Percentiles rank a stretch among this genome's conserved stretches.
These are phyloP conservation scores for Dendrocincla tyrannina DNA, from an alignment of 2,797 vertebrate genomes.

Conservation along the genomic window DNA sequence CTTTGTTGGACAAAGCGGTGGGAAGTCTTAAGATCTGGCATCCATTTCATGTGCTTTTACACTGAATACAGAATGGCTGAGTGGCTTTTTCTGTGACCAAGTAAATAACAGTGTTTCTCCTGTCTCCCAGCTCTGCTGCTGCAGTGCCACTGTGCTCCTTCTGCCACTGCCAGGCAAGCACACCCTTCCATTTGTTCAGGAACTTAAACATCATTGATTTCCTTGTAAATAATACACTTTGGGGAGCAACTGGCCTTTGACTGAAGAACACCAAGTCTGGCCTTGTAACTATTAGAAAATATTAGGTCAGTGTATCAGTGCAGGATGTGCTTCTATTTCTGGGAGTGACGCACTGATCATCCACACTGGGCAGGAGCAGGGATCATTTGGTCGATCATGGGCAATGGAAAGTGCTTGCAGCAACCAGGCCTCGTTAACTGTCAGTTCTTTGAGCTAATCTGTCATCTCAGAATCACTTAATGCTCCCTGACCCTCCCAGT, in stretches of 20 bases:
- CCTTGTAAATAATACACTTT: background rate
- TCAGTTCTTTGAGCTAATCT: background rate
- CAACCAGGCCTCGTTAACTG: background rate
- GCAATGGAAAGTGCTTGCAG: constrained; percentile 13
- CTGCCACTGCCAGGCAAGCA: background rate
- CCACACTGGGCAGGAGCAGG: background rate
- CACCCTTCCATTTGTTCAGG: background rate
- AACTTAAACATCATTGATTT: background rate
- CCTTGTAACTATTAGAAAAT: background rate
- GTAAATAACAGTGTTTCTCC: background rate
- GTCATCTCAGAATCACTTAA: background rate
- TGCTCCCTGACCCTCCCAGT: background rate
- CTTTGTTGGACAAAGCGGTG: background rate
- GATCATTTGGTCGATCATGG: background rate
- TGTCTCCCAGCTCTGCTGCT: background rate
- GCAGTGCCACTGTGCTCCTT: background rate
- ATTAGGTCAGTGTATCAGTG: background rate
- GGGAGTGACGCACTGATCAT: background rate
- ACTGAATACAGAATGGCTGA: background rate
- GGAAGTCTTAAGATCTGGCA: background rate
- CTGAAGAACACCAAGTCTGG: background rate
- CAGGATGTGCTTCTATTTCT: background rate
- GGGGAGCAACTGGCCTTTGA: constrained; percentile 23
- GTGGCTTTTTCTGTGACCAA: background rate
- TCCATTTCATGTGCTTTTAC: background rate